Base-by-base conservation (phyloP, 2,888 invertebrate genomes). In the Linnaemya vulpina region DNA sequence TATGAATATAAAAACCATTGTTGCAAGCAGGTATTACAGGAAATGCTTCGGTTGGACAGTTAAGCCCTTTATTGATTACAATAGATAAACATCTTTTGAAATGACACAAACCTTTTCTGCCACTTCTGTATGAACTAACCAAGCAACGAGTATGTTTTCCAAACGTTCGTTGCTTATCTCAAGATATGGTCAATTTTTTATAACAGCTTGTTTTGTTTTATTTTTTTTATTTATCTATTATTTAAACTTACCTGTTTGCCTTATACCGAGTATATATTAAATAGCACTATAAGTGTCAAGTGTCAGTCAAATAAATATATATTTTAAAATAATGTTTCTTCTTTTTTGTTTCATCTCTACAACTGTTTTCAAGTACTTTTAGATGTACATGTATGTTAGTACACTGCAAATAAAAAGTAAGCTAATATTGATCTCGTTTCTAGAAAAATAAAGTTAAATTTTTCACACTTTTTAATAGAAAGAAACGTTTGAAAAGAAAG, bases 1-100 rank as follows among this genome's bases (percentile, higher is more conserved):
- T 30, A 20, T 25, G 40, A 51, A 49, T 25, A 49, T 38, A 30
- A 11, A 49, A 30, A 40, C 22, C n/a, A 73, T 51, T 76, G 43
- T 51, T 8, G 4, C n/a, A 15, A 11, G 62, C 43, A 55, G 43
- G 75, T 55, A 60, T 38, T 73, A 77, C 76, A 80, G 80, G 78
- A 85, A 78, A 75, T 75, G 17, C 53, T 58, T 71, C 40, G 58
- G 51, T 43, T 65, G 20, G 70, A 53, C 20, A 82, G 63, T 73
- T 70, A 85, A 85, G 81, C 70, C 85, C 81, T 85, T 85, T 82
- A 82, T 85, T 85, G 82, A 82, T 75, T 85, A 85, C 79, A 79
- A 79, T 62, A 82, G 84, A 84, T 84, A 49, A 84, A 63, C 63
- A 81, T 81, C 70, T 70, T 70, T 73, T 10, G 40, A n/a, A 68